These are phyloP conservation scores for Diorhabda elongata DNA, from an alignment of 1,140 invertebrate species.

Conservation along the genomic window DNA sequence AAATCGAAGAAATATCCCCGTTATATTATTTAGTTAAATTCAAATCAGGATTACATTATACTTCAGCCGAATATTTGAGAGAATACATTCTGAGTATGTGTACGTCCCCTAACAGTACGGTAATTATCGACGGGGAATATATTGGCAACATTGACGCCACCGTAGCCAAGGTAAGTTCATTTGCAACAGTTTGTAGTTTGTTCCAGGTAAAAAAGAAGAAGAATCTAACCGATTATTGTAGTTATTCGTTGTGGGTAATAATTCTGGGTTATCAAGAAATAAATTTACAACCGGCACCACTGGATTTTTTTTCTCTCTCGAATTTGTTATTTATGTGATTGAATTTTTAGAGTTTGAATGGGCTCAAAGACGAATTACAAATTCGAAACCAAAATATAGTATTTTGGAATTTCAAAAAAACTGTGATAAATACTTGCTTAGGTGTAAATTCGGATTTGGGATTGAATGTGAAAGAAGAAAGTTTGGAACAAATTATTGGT, in stretches of 20 bases:
- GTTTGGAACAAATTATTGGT: conserved; percentile 18
- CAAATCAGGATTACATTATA: conserved; percentile 61
- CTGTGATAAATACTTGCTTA: conserved; percentile 34
- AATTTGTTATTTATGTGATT: too few species aligned
- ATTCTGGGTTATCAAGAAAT: too few species aligned
- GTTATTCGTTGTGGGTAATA: too few species aligned
- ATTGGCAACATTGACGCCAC: conserved; percentile 57
- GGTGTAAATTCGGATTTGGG: conserved; percentile 25
- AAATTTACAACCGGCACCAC: too few species aligned
- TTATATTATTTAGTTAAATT: conserved; percentile 54
- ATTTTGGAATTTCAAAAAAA: conserved; percentile 44
- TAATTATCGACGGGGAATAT: conserved; percentile 61
- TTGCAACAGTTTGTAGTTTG: background rate
- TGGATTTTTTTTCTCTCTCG: too few species aligned
- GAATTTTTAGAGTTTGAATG: conserved; percentile 28
- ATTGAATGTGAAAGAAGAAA: conserved; percentile 21
- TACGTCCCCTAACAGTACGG: conserved; percentile 35
- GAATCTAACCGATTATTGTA: too few species aligned
- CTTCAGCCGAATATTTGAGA: conserved; percentile 62
- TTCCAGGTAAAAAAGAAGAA: too few species aligned
- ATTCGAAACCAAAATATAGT: conserved; percentile 42
- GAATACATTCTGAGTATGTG: conserved; percentile 49
- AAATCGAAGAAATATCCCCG: conserved; percentile 37
- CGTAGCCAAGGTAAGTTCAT: conserved; percentile 44
- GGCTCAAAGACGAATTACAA: conserved; percentile 44